Base-by-base conservation (phyloP, 2,797 vertebrate genomes). In the Gallinago nigripennis region DNA sequence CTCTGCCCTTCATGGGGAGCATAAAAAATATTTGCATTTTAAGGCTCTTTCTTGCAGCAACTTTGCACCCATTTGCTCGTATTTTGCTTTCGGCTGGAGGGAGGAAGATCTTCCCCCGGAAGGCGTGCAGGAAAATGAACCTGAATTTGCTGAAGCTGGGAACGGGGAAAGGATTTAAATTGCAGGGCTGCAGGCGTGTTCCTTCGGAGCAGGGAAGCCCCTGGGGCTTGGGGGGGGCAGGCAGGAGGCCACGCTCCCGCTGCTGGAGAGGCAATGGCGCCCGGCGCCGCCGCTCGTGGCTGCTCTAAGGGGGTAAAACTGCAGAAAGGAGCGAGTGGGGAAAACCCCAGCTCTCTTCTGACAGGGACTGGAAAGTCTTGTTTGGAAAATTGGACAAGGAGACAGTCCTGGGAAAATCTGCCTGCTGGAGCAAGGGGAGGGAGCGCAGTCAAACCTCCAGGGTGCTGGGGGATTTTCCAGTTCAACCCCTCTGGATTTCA, bases 311-410 rank as follows among this genome's bases (percentile, higher is more conserved):
- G 33, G 51, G 11, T n/a, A 69, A 69, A 69, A 53, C 48, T 84
- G 63, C 88, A 85, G 69, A 76, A 58, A 35, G 70, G 35, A 88
- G 35, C 5, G 65, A 93, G 60, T 1, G 0, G 96, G 95, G 92
- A 89, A 97, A 95, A 94, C 39, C 92, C 94, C 93, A 53, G 30
- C 43, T 78, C 39, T 57, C 81, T 79, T 94, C 87, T 35, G 48
- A 75, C 63, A 53, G 33, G 31, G 61, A 79, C 86, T 92, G 93
- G 95, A 95, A 97, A 94, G 91, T 96, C 94, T 86, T 90, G 82
- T 89, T 92, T 70, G 90, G 87, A 96, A 96, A 96, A 93, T 2
- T 89, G 83, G 86, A 92, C 16, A 50, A 94, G 71, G n/a, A 94
- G 75, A 54, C 15, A 2, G 11, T 61, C 79, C 72, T 91, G 89